Evolutionary conservation across 2,888 invertebrate genomes (phyloP).

Genomic region (Sericinus montela): DNA sequence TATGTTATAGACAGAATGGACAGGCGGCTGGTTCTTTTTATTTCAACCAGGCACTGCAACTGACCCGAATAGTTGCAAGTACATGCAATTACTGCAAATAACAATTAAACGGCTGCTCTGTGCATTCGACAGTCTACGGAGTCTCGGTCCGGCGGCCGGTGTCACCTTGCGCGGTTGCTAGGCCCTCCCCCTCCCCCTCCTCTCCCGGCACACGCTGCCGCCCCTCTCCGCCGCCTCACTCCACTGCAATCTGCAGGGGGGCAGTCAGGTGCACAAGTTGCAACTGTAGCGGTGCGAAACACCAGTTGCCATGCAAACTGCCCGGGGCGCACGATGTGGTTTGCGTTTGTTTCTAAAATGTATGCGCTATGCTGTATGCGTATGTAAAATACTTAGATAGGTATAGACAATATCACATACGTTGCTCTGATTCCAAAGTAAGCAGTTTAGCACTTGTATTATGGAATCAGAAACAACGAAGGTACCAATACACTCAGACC

Average conservation of each 20-base stretch:
- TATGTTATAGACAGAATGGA: too few relatives aligned
- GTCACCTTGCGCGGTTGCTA: constrained; percentile 23
- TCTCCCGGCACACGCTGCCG: background rate
- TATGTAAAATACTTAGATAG: too few relatives aligned
- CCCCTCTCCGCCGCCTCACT: background rate
- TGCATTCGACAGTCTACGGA: background rate
- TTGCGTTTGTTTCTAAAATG: background rate
- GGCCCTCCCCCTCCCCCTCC: constrained; percentile 8
- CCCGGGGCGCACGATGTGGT: background rate
- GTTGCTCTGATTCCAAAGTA: too few relatives aligned
- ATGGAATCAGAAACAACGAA: too few relatives aligned
- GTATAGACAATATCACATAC: too few relatives aligned
- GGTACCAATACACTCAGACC: too few relatives aligned
- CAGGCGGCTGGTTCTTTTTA: too few relatives aligned
- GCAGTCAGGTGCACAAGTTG: constrained; percentile 7
- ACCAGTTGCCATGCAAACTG: constrained; percentile 5
- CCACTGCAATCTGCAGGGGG: background rate
- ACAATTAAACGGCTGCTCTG: constrained; percentile 9
- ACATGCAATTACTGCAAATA: background rate
- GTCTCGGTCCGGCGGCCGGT: constrained; percentile 16
- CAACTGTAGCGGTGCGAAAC: background rate
- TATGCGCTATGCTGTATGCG: too few relatives aligned
- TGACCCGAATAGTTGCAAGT: background rate
- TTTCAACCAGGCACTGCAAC: background rate
- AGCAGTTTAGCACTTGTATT: too few relatives aligned